A percentile compares a stretch with the other conserved stretches of the same genome.
These are phyloP conservation scores for Dreissena polymorpha DNA, from an alignment of 1,140 invertebrate genomes.

Conservation along the genomic window DNA sequence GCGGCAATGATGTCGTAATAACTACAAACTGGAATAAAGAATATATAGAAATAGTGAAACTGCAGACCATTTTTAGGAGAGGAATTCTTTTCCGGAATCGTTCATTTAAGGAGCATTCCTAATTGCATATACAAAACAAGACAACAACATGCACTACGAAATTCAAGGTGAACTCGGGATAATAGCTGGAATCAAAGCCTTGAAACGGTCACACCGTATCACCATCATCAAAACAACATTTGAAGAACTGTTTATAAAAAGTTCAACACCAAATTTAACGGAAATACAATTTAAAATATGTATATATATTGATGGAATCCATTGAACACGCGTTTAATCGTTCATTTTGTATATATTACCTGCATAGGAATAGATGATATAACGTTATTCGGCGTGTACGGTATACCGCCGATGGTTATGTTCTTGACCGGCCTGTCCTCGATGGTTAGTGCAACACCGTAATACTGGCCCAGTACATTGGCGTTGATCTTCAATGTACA, in stretches of 20 bases:
- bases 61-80: not conserved
- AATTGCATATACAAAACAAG: no score
- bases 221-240: no score
- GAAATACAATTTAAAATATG: no score
- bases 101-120: not conserved
- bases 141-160: no score
- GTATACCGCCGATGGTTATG: not conserved
- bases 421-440: constrained; percentile 9
- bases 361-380: constrained; percentile 11
- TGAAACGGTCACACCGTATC: no score
- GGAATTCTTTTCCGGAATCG: not conserved
- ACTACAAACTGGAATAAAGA: constrained; percentile 19
- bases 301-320: no score
- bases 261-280: no score
- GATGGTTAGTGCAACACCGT: constrained; percentile 17
- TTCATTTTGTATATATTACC: not conserved
- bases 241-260: no score
- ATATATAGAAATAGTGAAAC: not conserved
- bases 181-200: no score
- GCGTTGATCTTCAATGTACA: constrained; percentile 22
- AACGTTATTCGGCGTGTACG: not conserved
- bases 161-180: no score
- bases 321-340: no score
- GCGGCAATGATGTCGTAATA: not conserved
- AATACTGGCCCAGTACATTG: not conserved